Conservation (phyloP, 2,797 vertebrate species). For the Smutsia gigantea region DNA sequence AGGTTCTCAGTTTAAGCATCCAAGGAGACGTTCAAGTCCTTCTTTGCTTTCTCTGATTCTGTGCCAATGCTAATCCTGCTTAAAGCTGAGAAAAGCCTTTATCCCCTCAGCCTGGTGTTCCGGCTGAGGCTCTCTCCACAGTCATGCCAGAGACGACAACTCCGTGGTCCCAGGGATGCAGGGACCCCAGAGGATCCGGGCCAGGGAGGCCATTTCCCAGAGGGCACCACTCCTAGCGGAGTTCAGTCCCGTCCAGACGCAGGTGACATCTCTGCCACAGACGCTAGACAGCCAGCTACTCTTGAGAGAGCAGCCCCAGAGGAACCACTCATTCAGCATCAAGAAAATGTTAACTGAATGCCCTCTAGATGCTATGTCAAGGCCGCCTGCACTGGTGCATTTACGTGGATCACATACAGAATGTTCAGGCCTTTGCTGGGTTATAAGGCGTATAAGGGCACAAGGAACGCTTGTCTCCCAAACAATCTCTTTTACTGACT, state of each 20-base stretch:
- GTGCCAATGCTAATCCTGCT: neutral
- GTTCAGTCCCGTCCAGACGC: neutral
- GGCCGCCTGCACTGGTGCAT: neutral
- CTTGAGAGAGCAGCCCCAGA: neutral
- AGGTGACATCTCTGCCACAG: neutral
- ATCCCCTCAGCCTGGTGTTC: neutral
- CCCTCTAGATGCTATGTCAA: no score
- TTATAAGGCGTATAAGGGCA: neutral
- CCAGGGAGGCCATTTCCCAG: neutral
- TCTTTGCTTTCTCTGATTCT: neutral
- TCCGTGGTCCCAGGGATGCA: neutral
- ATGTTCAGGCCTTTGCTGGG: neutral
- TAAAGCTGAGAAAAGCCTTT: neutral
- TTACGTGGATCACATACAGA: neutral
- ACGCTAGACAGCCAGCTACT: neutral
- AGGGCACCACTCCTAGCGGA: no score
- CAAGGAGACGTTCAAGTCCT: neutral
- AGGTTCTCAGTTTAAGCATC: neutral
- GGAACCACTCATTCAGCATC: neutral
- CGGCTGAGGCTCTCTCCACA: neutral
- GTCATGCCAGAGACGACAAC: fast-evolving
- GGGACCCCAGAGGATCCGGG: neutral
- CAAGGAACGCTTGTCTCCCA: neutral
- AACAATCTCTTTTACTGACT: neutral
- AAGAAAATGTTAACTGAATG: neutral